These are phyloP conservation scores for Chionis minor DNA, from an alignment of 2,113 vertebrate genomes.

Conservation along the genomic window DNA sequence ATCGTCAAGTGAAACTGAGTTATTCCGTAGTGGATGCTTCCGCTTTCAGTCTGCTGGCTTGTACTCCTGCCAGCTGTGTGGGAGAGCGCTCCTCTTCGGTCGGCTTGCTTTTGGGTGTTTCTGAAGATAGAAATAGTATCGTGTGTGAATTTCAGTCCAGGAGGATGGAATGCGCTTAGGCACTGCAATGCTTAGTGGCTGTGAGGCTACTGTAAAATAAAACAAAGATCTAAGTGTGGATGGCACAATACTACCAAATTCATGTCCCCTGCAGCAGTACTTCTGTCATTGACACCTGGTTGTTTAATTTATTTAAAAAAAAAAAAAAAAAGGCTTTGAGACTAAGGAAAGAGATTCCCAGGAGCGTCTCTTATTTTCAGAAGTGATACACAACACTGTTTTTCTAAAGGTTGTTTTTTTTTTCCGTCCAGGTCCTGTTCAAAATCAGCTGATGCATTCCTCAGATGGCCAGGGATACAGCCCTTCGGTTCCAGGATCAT, in stretches of 20 bases:
- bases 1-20: not conserved
- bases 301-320: not conserved
- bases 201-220: not conserved
- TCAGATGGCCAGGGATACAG: constrained; percentile 73
- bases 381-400: not conserved
- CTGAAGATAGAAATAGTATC: not conserved
- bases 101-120: not conserved
- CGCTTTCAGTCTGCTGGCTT: rapidly evolving
- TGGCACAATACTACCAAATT: not conserved
- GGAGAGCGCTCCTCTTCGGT: not conserved
- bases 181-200: not conserved
- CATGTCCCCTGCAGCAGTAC: not conserved
- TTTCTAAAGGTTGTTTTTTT: not conserved
- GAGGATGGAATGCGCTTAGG: not conserved
- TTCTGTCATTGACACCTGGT: not conserved
- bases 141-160: not conserved
- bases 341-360: not conserved
- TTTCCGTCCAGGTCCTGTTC: constrained; percentile 84
- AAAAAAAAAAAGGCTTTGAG: not conserved
- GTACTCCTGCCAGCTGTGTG: not conserved
- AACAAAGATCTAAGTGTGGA: not conserved
- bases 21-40: not conserved
- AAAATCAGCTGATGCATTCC: constrained; percentile 79
- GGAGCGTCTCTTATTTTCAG: not conserved
- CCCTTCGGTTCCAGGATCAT: constrained; percentile 74